phyloP scores from a whole-genome alignment of 2,113 vertebrate genomes.

The Eupsittula cactorum region DNA sequence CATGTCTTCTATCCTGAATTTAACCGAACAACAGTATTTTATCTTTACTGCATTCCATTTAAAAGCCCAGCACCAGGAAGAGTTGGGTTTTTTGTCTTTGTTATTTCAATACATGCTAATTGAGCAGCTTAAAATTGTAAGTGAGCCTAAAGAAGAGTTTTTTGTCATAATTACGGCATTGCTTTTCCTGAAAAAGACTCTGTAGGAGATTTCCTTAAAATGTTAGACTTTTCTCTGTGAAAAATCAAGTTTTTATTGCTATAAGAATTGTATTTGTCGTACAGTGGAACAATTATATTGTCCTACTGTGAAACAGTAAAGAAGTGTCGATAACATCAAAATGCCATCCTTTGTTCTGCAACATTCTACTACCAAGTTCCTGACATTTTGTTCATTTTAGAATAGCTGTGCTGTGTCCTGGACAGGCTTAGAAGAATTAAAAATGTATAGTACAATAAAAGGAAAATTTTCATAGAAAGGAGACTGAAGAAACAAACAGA shows the following conservation, averaged over 20 bases:
- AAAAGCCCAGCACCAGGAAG: neutral
- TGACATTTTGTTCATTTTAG: neutral
- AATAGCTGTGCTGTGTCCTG: neutral
- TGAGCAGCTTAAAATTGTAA: neutral
- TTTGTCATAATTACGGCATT: neutral
- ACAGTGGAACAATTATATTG: neutral
- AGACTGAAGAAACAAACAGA: neutral
- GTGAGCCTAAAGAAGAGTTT: neutral
- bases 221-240: neutral
- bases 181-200: neutral
- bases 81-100: neutral
- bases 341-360: neutral
- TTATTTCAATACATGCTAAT: neutral
- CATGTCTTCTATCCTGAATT: neutral
- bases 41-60: neutral
- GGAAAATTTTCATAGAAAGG: neutral
- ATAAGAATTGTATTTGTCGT: slow-evolving; percentile 11
- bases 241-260: slow-evolving; percentile 15
- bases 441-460: neutral
- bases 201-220: slow-evolving; percentile 5
- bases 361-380: neutral
- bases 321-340: neutral
- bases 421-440: neutral
- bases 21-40: neutral
- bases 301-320: neutral